Conservation (phyloP, 2,888 invertebrate species). For the Harpalus rufipes region DNA sequence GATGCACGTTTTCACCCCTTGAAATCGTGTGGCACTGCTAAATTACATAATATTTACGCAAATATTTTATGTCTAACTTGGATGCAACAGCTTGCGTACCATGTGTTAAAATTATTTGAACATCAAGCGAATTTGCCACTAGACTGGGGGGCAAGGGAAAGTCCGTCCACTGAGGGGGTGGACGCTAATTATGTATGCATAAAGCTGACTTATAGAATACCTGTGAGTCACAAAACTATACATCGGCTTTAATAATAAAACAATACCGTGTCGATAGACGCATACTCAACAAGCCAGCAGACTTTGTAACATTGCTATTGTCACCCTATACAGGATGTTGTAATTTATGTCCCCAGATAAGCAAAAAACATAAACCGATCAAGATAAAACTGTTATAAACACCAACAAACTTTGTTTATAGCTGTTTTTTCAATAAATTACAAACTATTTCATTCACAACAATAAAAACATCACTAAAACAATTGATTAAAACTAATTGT, state of each 20-base stretch:
- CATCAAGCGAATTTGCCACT: constrained; percentile 54
- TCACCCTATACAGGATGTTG: constrained; percentile 47
- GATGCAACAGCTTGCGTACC: constrained; percentile 54
- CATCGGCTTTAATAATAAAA: constrained; percentile 51
- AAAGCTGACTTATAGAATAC: constrained; percentile 60
- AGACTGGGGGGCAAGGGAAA: neutral
- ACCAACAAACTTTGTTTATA: neutral
- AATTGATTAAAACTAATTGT: constrained; percentile 48
- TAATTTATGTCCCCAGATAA: constrained; percentile 55
- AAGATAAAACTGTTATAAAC: constrained; percentile 39
- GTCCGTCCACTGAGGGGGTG: constrained; percentile 53
- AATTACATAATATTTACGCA: constrained; percentile 56
- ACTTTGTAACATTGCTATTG: constrained; percentile 36
- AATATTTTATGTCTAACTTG: constrained; percentile 47
- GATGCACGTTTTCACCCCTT: constrained; percentile 54
- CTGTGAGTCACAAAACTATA: constrained; percentile 64
- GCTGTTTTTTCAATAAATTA: neutral
- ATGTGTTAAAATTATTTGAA: constrained; percentile 60
- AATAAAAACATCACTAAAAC: constrained; percentile 58
- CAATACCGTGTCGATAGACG: constrained; percentile 52
- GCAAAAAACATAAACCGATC: constrained; percentile 42
- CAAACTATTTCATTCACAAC: constrained; percentile 36
- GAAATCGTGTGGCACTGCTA: constrained; percentile 21
- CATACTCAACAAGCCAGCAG: constrained; percentile 43
- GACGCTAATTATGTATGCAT: constrained; percentile 63